These are phyloP conservation scores for Ciconia boyciana DNA, from an alignment of 2,113 vertebrate species.

Conservation along the genomic window DNA sequence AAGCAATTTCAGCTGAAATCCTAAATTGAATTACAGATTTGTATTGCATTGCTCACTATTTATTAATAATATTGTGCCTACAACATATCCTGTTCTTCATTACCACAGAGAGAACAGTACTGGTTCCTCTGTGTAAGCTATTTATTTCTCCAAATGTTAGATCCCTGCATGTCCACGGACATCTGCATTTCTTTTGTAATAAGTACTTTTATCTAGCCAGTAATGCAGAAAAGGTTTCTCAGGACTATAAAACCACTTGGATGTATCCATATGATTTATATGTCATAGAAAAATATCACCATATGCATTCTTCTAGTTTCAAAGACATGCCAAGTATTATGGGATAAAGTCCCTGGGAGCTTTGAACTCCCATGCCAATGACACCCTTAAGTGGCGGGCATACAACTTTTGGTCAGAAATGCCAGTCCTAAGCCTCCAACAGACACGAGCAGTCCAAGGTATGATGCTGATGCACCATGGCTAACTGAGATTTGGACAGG, in stretches of 20 bases:
- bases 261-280: background rate
- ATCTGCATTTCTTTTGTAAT: background rate
- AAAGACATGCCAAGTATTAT: background rate
- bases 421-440: background rate
- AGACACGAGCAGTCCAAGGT: background rate
- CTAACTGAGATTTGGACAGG: background rate
- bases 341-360: background rate
- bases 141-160: slow-evolving; percentile 20
- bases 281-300: background rate
- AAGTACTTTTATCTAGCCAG: background rate
- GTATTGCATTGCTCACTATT: slow-evolving; percentile 46
- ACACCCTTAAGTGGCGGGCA: background rate
- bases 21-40: slow-evolving; percentile 48
- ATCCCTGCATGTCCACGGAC: background rate
- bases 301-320: background rate
- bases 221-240: background rate
- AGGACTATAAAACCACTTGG: background rate
- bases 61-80: slow-evolving; percentile 61
- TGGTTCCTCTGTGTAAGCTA: slow-evolving; percentile 20
- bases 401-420: background rate
- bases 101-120: slow-evolving; percentile 3
- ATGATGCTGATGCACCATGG: background rate
- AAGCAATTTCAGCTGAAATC: slow-evolving; percentile 56
- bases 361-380: background rate
- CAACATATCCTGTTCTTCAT: slow-evolving; percentile 61